Base-by-base conservation (phyloP, 2,888 invertebrate species). In the Hylaea fasciaria region DNA sequence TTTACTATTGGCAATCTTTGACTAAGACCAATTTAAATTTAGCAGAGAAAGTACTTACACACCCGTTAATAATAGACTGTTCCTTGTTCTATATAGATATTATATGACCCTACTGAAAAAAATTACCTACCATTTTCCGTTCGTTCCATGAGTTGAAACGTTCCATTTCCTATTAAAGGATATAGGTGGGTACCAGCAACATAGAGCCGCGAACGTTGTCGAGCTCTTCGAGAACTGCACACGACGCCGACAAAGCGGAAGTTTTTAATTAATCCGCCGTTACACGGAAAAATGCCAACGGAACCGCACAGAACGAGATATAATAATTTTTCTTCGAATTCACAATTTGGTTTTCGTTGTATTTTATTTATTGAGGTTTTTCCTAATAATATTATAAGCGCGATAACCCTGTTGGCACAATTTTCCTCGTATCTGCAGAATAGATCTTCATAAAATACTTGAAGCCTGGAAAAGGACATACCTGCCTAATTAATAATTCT, bases 191-290 rank as follows among this genome's bases (percentile, higher is more conserved):
- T 22, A 44, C 28, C 12, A 28, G 28, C 13, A 29, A 45, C 45
- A 45, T 17, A 44, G 29, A 47, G 14, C 13, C n/a, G 46, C 10
- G 32, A 2, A 39, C 16, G 17, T 12, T 28, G 16, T 14, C 48
- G 35, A 32, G 62, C 61, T 16, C n/a, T 40, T 48, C 17, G 8
- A 37, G 48, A 49, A 50, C 65, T 65, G 60, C 52, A 62, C 63
- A 58, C 54, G 51, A 56, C 67, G 69, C 58, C 68, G 70, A 71
- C 76, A 72, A 73, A 74, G 78, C 78, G 79, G 79, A 82, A 82
- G 72, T 80, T 83, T 85, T 84, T 85, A 84, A 85, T 85, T 81
- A 84, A 75, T 73, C 71, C 60, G 51, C 63, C 70, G 74, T 74
- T 75, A 74, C 55, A 55, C 55, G 40, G 44, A 29, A 54, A 53